phyloP scores from a whole-genome alignment of 2,888 invertebrate genomes.

The Diaprepes abbreviatus region DNA sequence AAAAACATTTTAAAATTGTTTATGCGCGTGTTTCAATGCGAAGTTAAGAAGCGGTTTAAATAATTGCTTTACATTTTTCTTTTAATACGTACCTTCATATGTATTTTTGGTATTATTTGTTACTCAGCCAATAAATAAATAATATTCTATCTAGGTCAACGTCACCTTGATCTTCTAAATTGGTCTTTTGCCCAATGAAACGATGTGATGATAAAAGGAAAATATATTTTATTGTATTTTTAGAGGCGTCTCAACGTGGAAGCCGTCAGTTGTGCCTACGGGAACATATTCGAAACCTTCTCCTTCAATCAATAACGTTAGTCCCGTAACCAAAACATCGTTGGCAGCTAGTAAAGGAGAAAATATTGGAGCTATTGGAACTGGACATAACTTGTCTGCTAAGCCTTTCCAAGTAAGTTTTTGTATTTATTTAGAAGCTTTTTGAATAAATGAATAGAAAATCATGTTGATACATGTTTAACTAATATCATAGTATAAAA shows the following conservation, averaged over 20 bases:
- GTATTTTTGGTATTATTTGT: not conserved
- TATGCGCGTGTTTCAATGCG: too few species aligned
- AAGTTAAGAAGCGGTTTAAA: too few species aligned
- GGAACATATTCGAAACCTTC: constrained; percentile 75
- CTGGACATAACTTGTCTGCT: constrained; percentile 89
- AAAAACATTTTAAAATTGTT: too few species aligned
- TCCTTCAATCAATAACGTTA: constrained; percentile 72
- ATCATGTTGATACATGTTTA: too few species aligned
- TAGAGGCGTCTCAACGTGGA: constrained; percentile 93
- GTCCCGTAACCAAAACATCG: constrained; percentile 89
- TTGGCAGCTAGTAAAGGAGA: constrained; percentile 79
- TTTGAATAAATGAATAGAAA: too few species aligned
- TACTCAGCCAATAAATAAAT: not conserved
- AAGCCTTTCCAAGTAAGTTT: constrained; percentile 78
- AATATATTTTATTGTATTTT: constrained; percentile 49
- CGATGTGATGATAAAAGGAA: not conserved
- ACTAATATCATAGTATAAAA: too few species aligned
- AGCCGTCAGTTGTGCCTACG: constrained; percentile 88
- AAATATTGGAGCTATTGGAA: constrained; percentile 77
- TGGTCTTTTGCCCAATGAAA: constrained; percentile 55
- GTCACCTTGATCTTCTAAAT: constrained; percentile 54
- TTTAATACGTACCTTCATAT: too few species aligned
- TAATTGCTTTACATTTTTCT: too few species aligned
- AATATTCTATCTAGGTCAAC: not conserved
- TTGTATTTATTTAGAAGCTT: not conserved